Evolutionary conservation across 2,888 invertebrate genomes (phyloP).

Genomic region (Tetragnatha montana): DNA sequence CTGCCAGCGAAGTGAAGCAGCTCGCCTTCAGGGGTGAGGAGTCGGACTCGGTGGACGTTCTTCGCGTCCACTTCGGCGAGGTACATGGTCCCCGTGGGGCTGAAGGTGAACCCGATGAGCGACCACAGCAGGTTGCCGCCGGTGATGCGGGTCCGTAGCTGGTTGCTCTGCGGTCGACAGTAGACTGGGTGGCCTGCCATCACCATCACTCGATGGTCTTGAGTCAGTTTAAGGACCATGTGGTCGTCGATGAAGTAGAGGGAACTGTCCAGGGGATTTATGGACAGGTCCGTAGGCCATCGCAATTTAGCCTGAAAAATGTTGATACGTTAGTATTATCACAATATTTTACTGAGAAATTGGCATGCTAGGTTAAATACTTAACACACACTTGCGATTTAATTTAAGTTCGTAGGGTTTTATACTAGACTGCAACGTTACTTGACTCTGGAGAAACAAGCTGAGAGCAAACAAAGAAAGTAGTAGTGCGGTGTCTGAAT

Average conservation of each 20-base stretch:
- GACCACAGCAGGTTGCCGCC: conserved; percentile 91
- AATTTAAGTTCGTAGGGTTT: too few relatives aligned
- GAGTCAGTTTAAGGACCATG: conserved; percentile 90
- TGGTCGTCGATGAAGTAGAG: conserved; percentile 97
- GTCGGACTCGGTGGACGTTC: conserved; percentile 91
- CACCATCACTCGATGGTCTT: conserved; percentile 90
- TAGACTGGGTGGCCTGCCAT: conserved; percentile 95
- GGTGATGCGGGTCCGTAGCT: conserved; percentile 77
- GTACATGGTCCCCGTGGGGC: conserved; percentile 87
- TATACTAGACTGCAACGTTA: too few relatives aligned
- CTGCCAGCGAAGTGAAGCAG: conserved; percentile 95
- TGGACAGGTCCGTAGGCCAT: conserved; percentile 97
- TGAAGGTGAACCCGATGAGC: conserved; percentile 96
- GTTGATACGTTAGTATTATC: not conserved
- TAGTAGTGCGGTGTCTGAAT: too few relatives aligned
- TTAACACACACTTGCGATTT: too few relatives aligned
- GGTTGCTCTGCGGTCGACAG: conserved; percentile 81
- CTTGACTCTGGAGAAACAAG: too few relatives aligned
- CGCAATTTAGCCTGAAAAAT: conserved; percentile 84
- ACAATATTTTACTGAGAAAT: too few relatives aligned
- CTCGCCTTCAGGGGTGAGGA: conserved; percentile 94
- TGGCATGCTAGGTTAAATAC: too few relatives aligned
- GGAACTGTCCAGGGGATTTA: conserved; percentile 95
- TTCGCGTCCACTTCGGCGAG: conserved; percentile 98
- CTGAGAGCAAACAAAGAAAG: too few relatives aligned